Evolutionary conservation across 2,113 vertebrate genomes (phyloP).

Genomic region (Xerus inauris): DNA sequence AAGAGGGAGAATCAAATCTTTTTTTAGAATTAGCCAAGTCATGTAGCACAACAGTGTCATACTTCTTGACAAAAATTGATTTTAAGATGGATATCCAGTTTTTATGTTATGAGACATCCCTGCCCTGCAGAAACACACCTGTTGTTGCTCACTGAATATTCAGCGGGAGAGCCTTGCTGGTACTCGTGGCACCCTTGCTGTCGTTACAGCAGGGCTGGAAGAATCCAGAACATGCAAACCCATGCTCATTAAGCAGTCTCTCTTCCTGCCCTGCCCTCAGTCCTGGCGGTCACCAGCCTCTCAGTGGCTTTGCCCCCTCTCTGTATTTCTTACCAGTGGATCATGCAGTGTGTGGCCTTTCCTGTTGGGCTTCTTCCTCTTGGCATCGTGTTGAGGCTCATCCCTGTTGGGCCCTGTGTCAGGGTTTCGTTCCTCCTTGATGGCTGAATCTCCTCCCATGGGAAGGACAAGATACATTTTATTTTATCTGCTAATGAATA

Average conservation of each 20-base stretch:
- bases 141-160: accelerated
- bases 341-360: accelerated
- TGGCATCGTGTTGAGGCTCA: accelerated
- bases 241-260: background rate
- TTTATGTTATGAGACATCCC: background rate
- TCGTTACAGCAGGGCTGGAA: background rate
- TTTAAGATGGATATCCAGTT: background rate
- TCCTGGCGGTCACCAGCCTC: accelerated
- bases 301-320: background rate
- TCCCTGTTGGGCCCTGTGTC: accelerated
- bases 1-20: background rate
- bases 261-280: too few relatives aligned
- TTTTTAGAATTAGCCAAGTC: background rate
- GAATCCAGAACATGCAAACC: background rate
- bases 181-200: too few relatives aligned
- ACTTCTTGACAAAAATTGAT: background rate
- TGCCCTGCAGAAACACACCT: too few relatives aligned
- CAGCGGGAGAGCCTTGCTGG: accelerated
- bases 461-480: background rate
- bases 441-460: background rate
- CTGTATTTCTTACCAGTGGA: accelerated
- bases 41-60: background rate
- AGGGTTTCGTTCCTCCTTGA: accelerated
- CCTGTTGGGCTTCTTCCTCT: background rate
- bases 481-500: background rate